phyloP scores from a whole-genome alignment of 2,888 invertebrate species.

The Agonopterix arenella region DNA sequence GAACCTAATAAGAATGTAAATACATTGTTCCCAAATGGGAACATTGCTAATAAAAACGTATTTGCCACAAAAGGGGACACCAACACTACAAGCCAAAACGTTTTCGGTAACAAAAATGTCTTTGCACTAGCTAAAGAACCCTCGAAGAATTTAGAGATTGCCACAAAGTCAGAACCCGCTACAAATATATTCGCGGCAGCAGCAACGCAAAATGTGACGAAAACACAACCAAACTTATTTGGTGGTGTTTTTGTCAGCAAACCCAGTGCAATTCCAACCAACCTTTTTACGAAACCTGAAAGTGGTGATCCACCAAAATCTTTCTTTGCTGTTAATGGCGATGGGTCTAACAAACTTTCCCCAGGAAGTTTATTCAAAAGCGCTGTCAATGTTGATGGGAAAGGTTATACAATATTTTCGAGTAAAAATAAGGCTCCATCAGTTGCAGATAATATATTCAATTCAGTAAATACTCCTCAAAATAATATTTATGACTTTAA shows the following conservation, averaged over 20 bases:
- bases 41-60: constrained; percentile 19
- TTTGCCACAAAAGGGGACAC: constrained; percentile 17
- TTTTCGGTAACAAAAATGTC: constrained; percentile 23
- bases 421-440: constrained; percentile 54
- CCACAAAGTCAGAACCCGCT: background rate
- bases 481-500: constrained; percentile 48
- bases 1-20: constrained; percentile 12
- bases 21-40: constrained; percentile 23
- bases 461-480: constrained; percentile 31
- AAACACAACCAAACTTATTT: constrained; percentile 40
- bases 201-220: constrained; percentile 15
- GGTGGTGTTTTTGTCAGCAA: constrained; percentile 29
- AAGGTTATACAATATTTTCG: constrained; percentile 49
- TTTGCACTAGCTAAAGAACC: constrained; percentile 40
- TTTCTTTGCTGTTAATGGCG: constrained; percentile 35
- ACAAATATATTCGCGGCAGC: constrained; percentile 40
- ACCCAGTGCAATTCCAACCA: constrained; percentile 15
- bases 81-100: constrained; percentile 9
- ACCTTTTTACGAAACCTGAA: constrained; percentile 26
- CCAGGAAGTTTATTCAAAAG: constrained; percentile 60
- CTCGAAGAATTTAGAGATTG: constrained; percentile 6
- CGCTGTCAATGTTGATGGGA: constrained; percentile 36
- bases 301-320: constrained; percentile 13
- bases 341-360: constrained; percentile 31
- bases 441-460: constrained; percentile 52